Base-by-base conservation (phyloP, 2,113 vertebrate genomes). In the Ictidomys tridecemlineatus region DNA sequence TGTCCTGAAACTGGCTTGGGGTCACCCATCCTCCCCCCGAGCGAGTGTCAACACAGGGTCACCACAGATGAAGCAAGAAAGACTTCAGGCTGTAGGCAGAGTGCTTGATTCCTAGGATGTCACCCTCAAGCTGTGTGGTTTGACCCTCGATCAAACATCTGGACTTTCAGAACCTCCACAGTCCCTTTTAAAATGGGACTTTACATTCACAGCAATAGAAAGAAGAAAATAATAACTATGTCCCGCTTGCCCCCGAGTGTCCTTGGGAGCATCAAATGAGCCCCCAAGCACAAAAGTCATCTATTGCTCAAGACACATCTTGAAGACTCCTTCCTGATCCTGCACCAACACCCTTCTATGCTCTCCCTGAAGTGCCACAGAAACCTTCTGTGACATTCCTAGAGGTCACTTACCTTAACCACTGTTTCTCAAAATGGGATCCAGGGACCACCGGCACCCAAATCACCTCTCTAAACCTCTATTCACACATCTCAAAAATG, bases 401-500 rank as follows among this genome's bases (percentile, higher is more conserved):
- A 11, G 42, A 11, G 42, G 73, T 70, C 37, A 0, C 16, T 17
- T 28, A 22, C 10, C 32, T 77, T 48, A 13, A 13, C 24, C 12
- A 39, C 39, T 30, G n/a, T 90, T 93, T 78, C 70, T 53, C 37
- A 65, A 73, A 69, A 37, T 1, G 9, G 32, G 85, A 30, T 17
- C 84, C 30, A 37, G 74, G 53, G 70, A 65, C 74, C 16, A 34
- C 69, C 18, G 6, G 39, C 3, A 39, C 17, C 34, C 39, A 69
- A 32, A 37, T 28, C 14, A 39, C 24, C 16, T 93, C 26, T 85
- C 76, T 24, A 30, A 30, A 67, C 51, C 70, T 95, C 72, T 87
- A 30, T 70, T 69, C 92, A 80, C 11, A 82, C 26, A 63, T 78
- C 89, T 67, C 22, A 83, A 70, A 92, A 91, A 94, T 37, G 73